Percentiles rank a stretch among this genome's conserved stretches.
Conservation (phyloP, 2,797 vertebrate genomes). For the Sternarchorhynchus goeldii region DNA sequence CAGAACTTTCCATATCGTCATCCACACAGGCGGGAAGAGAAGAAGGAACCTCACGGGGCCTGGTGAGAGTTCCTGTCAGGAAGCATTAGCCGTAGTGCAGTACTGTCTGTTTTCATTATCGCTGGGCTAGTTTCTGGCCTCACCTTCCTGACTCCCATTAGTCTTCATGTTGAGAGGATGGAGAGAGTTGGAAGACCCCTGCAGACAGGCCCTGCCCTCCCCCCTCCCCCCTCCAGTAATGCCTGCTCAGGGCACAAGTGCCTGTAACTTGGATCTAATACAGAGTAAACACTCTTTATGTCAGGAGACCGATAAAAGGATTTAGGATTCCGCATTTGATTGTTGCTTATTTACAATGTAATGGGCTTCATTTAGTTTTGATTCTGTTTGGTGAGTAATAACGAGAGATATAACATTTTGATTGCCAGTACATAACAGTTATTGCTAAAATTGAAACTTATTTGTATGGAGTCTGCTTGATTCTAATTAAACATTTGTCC, state of each 20-base stretch:
- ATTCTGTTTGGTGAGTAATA: not conserved
- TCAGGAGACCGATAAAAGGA: not conserved
- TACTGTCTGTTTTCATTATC: conserved; percentile 49
- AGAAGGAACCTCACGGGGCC: conserved; percentile 24
- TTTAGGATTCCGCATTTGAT: not conserved
- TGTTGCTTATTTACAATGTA: not conserved
- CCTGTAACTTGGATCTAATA: conserved; percentile 1
- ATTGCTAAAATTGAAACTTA: no score
- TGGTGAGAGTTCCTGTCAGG: conserved; percentile 49
- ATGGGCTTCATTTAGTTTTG: not conserved
- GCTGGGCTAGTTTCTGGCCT: conserved; percentile 25
- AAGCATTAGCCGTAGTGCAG: conserved; percentile 44
- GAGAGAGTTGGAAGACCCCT: conserved; percentile 41
- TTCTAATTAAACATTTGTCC: no score
- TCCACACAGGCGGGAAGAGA: conserved; percentile 21
- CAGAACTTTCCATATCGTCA: conserved; percentile 29
- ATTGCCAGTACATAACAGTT: not conserved
- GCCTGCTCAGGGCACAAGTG: conserved; percentile 25
- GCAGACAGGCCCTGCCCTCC: conserved; percentile 12
- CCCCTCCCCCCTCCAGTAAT: conserved; percentile 18
- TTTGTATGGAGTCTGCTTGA: no score
- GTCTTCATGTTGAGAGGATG: conserved; percentile 30
- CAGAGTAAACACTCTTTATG: not conserved
- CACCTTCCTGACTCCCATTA: conserved; percentile 56
- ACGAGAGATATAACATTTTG: not conserved